Percentiles rank a stretch among this genome's conserved stretches.
These are phyloP conservation scores for Gavialis gangeticus DNA, from an alignment of 2,113 vertebrate species.

Conservation along the genomic window DNA sequence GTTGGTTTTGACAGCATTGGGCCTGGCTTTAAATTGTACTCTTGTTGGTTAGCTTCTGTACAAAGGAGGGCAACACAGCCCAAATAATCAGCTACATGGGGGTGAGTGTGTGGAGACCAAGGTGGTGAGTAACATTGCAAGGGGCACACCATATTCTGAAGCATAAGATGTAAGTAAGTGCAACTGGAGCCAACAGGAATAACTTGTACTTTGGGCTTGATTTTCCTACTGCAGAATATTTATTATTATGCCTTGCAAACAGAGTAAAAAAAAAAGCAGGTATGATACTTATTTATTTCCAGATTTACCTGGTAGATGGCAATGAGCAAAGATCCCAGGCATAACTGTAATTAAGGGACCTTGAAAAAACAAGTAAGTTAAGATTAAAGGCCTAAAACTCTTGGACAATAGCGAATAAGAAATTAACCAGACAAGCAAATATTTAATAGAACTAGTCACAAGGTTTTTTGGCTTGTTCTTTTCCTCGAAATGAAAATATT, in stretches of 20 bases:
- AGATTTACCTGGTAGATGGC: background rate
- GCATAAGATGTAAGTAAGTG: background rate
- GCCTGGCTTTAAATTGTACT: background rate
- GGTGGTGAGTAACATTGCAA: background rate
- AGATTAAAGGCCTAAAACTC: background rate
- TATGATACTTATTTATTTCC: background rate
- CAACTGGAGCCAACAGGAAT: background rate
- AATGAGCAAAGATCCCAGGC: background rate
- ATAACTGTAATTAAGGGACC: no score
- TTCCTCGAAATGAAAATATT: no score
- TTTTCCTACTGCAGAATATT: background rate
- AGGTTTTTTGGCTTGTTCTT: no score
- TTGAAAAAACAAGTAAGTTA: background rate
- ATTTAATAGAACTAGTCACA: background rate
- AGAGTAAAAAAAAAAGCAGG: background rate
- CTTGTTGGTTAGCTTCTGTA: accelerated
- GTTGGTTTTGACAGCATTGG: background rate
- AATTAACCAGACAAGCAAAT: background rate
- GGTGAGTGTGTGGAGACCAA: no score
- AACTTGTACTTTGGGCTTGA: background rate
- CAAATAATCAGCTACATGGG: no score
- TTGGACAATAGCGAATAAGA: background rate
- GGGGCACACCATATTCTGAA: background rate
- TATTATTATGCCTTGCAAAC: background rate
- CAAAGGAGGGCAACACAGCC: background rate